Base-by-base conservation (phyloP, 2,113 vertebrate genomes). In the Tiliqua scincoides region DNA sequence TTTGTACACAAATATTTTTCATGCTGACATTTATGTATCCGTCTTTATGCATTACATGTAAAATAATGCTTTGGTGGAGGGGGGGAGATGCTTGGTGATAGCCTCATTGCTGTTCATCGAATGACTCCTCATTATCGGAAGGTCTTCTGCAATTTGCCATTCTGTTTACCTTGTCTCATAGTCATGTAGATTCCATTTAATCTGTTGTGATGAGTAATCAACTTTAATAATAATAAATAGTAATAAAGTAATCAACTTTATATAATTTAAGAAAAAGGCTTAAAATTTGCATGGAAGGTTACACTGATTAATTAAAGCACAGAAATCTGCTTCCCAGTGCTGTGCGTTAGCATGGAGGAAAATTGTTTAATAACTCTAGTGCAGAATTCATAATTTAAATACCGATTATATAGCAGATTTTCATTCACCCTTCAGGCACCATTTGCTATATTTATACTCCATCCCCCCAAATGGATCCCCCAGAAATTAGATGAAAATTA, bases 281-380 rank as follows among this genome's bases (percentile, higher is more conserved):
- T 79, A 14, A 92, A 86, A 61, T 65, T 74, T 59, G n/a, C 59
- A 37, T 30, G 43, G 86, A 91, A 57, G 62, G 81, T 88, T 40
- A 2, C 1, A 89, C 32, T 79, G 85, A 88, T 89, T 91, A 84
- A 18, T 87, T 83, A 92, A 80, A 92, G 88, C 59, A 72, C 63
- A 83, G 81, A 89, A 89, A 94, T 87, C 63, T 84, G 30, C 59
- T 48, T 87, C 83, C 63, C 65, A 59, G 14, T 82, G 79, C 88
- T 88, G 91, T 90, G 91, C 76, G 65, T 88, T 81, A 86, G 27
- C 43, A 74, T 61, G 15, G 63, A 63, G 79, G 74, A 88, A 92
- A 93, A 93, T 83, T 91, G 80, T 86, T 94, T 86, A 89, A 91
- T 91, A 88, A 91, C 68, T 52, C 54, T 67, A 27, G 61, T 89